Conservation (phyloP, 2,797 vertebrate species). For the Aulostomus chinensis region DNA sequence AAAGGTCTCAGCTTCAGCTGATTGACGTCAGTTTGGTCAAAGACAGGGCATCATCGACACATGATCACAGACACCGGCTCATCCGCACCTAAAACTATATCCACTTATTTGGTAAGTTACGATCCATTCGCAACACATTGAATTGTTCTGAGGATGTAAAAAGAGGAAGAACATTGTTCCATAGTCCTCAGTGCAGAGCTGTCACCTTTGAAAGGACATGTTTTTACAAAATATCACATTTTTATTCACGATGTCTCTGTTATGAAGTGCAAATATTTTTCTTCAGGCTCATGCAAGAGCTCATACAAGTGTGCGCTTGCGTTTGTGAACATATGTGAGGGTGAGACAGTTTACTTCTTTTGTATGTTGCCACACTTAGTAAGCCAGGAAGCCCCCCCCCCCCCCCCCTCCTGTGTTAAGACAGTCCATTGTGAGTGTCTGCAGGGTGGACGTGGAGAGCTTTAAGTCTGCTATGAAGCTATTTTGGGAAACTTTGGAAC, state of each 20-base stretch:
- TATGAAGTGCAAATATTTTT: too few relatives aligned
- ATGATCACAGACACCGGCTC: too few relatives aligned
- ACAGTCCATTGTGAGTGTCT: slow-evolving; percentile 73
- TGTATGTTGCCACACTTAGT: slow-evolving; percentile 43
- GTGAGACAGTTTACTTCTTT: slow-evolving; percentile 29
- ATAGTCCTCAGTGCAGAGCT: background rate
- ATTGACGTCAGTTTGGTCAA: slow-evolving; percentile 57
- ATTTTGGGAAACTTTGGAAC: slow-evolving; percentile 73
- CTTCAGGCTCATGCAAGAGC: background rate
- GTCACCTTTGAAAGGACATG: too few relatives aligned
- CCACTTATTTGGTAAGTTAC: slow-evolving; percentile 47
- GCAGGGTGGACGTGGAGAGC: slow-evolving; percentile 60
- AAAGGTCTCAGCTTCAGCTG: slow-evolving; percentile 39
- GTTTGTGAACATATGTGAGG: slow-evolving; percentile 17
- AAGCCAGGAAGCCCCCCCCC: slow-evolving; percentile 73
- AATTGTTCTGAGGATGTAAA: background rate
- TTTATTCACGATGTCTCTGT: too few relatives aligned
- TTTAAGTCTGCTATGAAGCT: slow-evolving; percentile 57
- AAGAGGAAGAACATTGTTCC: too few relatives aligned
- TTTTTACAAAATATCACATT: too few relatives aligned
- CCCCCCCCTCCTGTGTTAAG: slow-evolving; percentile 55
- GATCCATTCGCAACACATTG: background rate
- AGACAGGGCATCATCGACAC: background rate
- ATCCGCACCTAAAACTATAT: background rate
- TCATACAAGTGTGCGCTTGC: slow-evolving; percentile 1